Percentiles rank a stretch among this genome's conserved stretches.
These are phyloP conservation scores for Spheniscus mendiculus DNA, from an alignment of 2,113 vertebrate species.

Conservation along the genomic window DNA sequence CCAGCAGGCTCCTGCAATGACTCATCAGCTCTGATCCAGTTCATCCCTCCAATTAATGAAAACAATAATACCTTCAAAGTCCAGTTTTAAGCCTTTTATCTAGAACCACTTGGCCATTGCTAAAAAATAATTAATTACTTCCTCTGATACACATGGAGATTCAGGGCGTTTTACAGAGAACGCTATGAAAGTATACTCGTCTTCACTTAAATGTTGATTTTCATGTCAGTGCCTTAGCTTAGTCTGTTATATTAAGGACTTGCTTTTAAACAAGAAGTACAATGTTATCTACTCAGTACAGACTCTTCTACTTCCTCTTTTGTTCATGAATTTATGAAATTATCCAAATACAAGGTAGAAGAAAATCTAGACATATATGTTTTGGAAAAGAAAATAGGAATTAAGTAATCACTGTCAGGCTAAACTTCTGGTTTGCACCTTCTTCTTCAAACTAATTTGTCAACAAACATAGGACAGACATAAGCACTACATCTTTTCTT, in stretches of 20 bases:
- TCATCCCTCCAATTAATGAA: neutral
- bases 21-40: constrained; percentile 18
- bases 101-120: neutral
- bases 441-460: neutral
- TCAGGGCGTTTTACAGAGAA: neutral
- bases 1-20: neutral
- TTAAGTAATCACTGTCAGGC: neutral
- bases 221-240: neutral
- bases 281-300: neutral
- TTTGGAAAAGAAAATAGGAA: neutral
- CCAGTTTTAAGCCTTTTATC: constrained; percentile 14
- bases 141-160: neutral
- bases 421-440: neutral
- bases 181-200: neutral
- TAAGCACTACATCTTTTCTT: neutral
- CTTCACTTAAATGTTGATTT: neutral
- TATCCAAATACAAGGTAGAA: neutral
- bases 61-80: neutral
- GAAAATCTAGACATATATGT: neutral
- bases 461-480: neutral
- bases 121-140: neutral
- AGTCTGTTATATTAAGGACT: neutral
- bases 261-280: neutral
- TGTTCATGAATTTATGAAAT: neutral
- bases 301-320: neutral